Evolutionary conservation across 2,113 vertebrate genomes (phyloP).

Genomic region (Microtus oregoni): DNA sequence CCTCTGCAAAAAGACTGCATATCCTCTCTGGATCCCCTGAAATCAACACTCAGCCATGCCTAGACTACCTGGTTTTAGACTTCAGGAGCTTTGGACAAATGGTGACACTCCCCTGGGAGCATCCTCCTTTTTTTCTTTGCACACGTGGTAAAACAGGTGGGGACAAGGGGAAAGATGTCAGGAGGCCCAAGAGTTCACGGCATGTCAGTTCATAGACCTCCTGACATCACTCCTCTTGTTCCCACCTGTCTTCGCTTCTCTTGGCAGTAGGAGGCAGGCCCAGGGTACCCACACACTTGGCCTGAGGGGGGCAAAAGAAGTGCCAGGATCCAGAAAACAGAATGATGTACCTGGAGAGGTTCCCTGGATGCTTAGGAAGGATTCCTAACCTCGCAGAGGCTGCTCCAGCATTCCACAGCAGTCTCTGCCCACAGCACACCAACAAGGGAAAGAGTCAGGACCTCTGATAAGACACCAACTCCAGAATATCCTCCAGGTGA

Average conservation of each 20-base stretch:
- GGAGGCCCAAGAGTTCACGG: background rate
- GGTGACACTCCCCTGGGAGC: rapidly evolving
- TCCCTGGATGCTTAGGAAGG: background rate
- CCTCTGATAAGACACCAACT: background rate
- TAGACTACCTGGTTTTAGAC: too few relatives aligned
- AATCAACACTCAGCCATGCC: background rate
- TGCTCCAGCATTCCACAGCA: rapidly evolving
- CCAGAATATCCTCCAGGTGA: background rate
- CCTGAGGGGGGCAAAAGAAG: background rate
- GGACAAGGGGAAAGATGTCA: background rate
- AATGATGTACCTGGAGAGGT: rapidly evolving
- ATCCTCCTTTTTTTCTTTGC: rapidly evolving
- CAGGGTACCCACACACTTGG: rapidly evolving
- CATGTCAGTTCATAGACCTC: too few relatives aligned
- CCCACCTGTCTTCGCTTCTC: background rate
- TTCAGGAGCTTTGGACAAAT: background rate
- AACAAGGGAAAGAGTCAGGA: rapidly evolving
- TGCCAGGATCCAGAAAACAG: background rate
- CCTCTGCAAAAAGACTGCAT: background rate
- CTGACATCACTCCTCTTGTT: background rate
- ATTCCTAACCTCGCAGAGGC: rapidly evolving
- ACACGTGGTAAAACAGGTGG: background rate
- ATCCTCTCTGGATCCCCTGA: too few relatives aligned
- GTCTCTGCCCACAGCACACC: rapidly evolving
- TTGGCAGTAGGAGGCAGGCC: background rate